Conservation (phyloP, 2,797 vertebrate genomes). For the Eulemur rubriventer region DNA sequence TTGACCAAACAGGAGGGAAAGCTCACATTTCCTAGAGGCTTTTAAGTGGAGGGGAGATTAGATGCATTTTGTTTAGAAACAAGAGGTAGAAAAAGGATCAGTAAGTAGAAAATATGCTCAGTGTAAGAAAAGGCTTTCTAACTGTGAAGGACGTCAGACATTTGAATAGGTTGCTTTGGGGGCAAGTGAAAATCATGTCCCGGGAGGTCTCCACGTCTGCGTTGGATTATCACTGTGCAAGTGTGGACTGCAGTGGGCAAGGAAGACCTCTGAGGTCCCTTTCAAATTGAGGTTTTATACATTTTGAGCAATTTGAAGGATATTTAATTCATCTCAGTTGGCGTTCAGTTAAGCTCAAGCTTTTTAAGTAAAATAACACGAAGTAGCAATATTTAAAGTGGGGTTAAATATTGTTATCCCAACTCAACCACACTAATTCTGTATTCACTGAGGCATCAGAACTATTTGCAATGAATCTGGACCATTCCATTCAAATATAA, state of each 20-base stretch:
- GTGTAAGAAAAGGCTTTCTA: background rate
- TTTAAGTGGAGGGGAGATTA: background rate
- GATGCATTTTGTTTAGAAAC: background rate
- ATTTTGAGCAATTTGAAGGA: background rate
- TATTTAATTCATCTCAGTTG: background rate
- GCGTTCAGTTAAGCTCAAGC: background rate
- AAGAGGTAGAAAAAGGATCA: accelerated
- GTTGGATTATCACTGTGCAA: background rate
- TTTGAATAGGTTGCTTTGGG: too few species aligned
- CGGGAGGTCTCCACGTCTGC: background rate
- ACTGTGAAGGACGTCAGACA: background rate
- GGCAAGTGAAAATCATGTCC: background rate
- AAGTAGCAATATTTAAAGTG: background rate
- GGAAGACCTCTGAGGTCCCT: background rate
- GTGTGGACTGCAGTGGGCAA: background rate
- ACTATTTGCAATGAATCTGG: background rate
- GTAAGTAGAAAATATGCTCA: background rate
- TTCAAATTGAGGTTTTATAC: background rate
- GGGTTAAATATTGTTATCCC: background rate
- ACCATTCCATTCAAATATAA: background rate
- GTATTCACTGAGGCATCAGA: background rate
- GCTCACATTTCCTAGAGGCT: background rate
- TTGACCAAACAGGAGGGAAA: background rate
- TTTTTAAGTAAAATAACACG: background rate
- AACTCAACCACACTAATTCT: background rate